Evolutionary conservation across 2,888 invertebrate genomes (phyloP).

Genomic region (Coelinius sp.): DNA sequence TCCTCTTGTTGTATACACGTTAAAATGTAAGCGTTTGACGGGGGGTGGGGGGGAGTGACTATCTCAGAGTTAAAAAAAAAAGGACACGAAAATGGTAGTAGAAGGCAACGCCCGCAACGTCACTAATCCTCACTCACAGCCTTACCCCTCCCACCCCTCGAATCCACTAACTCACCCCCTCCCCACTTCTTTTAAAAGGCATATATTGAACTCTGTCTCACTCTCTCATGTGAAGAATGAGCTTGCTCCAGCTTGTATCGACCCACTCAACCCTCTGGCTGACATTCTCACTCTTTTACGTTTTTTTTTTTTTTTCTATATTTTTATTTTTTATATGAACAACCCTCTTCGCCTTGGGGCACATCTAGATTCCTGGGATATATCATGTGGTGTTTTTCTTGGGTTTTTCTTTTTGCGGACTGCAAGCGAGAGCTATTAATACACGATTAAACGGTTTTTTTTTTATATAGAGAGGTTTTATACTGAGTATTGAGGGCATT

Average conservation of each 20-base stretch:
- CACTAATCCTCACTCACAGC: slow-evolving; percentile 4
- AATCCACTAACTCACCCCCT: no score
- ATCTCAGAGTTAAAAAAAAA: slow-evolving; percentile 20
- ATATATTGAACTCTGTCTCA: slow-evolving; percentile 18
- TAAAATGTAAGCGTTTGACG: neutral
- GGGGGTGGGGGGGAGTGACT: no score
- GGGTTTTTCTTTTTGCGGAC: no score
- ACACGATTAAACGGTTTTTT: no score
- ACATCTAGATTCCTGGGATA: neutral
- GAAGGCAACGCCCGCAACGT: slow-evolving; percentile 36
- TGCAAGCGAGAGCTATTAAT: no score
- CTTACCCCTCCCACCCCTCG: neutral
- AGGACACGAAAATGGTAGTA: slow-evolving; percentile 28
- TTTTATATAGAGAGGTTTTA: no score
- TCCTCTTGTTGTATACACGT: neutral
- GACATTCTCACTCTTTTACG: neutral
- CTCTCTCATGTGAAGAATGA: slow-evolving; percentile 42
- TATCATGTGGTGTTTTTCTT: neutral
- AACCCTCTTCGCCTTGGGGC: neutral
- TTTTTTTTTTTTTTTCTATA: neutral
- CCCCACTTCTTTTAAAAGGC: neutral
- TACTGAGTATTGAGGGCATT: no score
- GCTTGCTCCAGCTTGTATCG: slow-evolving; percentile 45
- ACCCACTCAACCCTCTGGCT: slow-evolving; percentile 41
- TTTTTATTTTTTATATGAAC: neutral